Conservation (phyloP, 2,113 vertebrate species). For the Stigmatopora nigra region DNA sequence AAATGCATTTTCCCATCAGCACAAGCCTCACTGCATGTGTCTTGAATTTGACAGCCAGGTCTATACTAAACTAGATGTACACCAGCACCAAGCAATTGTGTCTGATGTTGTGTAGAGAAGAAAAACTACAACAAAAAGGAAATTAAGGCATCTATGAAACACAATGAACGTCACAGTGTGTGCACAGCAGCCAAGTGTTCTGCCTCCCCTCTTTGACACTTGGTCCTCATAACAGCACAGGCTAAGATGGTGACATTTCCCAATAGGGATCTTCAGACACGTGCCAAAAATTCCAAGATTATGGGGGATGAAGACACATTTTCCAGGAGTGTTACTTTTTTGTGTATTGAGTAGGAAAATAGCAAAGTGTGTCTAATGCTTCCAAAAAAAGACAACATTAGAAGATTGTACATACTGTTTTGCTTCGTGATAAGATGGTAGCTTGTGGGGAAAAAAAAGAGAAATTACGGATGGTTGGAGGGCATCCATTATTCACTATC, state of each 20-base stretch:
- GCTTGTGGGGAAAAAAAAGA: background rate
- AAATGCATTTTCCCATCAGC: too few species aligned
- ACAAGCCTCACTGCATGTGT: too few species aligned
- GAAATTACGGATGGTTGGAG: background rate
- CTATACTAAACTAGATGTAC: too few species aligned
- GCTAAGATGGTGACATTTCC: background rate
- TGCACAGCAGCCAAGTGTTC: conserved; percentile 2
- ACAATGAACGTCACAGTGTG: conserved; percentile 9
- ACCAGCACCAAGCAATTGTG: background rate
- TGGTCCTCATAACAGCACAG: background rate
- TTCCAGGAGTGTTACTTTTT: too few species aligned
- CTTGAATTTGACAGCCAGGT: too few species aligned
- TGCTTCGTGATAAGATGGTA: too few species aligned
- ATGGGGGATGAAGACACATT: too few species aligned
- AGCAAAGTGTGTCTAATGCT: too few species aligned
- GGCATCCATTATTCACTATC: background rate
- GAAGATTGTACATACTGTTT: too few species aligned
- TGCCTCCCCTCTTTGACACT: background rate
- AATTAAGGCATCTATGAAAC: conserved; percentile 15
- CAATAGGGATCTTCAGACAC: background rate
- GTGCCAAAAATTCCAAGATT: background rate
- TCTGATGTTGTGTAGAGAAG: conserved; percentile 7
- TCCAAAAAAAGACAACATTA: too few species aligned
- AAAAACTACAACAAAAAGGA: conserved; percentile 13
- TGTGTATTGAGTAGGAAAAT: too few species aligned